Percentiles rank a stretch among this genome's conserved stretches.
Evolutionary conservation across 2,113 vertebrate genomes (phyloP).

Genomic region (Ivindomyrus marchei): DNA sequence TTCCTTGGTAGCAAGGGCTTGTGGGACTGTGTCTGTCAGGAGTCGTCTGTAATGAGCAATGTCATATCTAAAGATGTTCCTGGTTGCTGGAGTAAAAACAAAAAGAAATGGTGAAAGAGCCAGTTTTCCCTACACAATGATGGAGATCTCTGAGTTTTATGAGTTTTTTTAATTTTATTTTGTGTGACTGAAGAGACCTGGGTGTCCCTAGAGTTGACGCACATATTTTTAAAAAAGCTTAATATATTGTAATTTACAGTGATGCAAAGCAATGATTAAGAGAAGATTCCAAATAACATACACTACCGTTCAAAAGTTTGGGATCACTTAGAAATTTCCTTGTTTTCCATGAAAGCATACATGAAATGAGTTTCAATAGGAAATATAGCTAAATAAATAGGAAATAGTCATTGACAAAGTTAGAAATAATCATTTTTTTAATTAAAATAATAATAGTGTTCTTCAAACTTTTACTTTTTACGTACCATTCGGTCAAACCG

Average conservation of each 20-base stretch:
- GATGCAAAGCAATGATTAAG: not conserved
- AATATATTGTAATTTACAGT: not conserved
- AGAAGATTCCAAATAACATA: not conserved
- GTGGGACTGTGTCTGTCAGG: not conserved
- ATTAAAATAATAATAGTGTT: too few species aligned
- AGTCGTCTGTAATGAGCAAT: not conserved
- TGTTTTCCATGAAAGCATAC: too few species aligned
- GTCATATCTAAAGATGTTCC: not conserved
- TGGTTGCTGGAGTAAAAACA: not conserved
- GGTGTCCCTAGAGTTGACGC: not conserved
- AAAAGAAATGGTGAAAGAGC: not conserved
- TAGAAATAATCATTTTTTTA: too few species aligned
- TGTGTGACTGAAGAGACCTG: not conserved
- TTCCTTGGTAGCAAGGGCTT: not conserved
- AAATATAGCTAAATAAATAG: too few species aligned
- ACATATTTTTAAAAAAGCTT: not conserved
- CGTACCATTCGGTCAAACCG: too few species aligned
- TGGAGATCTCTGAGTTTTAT: not conserved
- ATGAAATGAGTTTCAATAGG: too few species aligned
- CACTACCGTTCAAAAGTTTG: too few species aligned
- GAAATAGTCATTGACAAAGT: too few species aligned
- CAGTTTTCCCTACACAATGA: not conserved
- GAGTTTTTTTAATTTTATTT: not conserved
- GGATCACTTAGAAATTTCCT: too few species aligned
- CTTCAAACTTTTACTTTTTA: too few species aligned